These are phyloP conservation scores for Apis mellifera DNA, from an alignment of 1,140 invertebrate species.

Conservation along the genomic window Amel_HAv3.1 CM009938.2:8226001-8226500, in stretches of 20 bases:
- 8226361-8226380: constrained; percentile 88
- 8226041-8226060: constrained; percentile 85
- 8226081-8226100: constrained; percentile 69
- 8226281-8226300: constrained; percentile 86
- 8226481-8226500: constrained; percentile 82
- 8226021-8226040: constrained; percentile 84
- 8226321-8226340: constrained; percentile 82
- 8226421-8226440: constrained; percentile 86
- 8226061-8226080: constrained; percentile 83
- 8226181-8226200: constrained; percentile 90
- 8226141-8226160: constrained; percentile 88
- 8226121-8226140: constrained; percentile 83
- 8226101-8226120: constrained; percentile 71
- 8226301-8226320: constrained; percentile 85
- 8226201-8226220: constrained; percentile 85
- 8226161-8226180: constrained; percentile 82
- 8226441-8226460: constrained; percentile 90
- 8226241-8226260: constrained; percentile 81
- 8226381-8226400: constrained; percentile 87
- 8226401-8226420: constrained; percentile 85
- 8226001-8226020: constrained; percentile 83
- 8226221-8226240: constrained; percentile 83
- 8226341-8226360: constrained; percentile 81
- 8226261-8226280: constrained; percentile 85
- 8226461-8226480: constrained; percentile 90